These are phyloP conservation scores for Chaetodon trifascialis DNA, from an alignment of 2,113 vertebrate species.

Conservation along the genomic window DNA sequence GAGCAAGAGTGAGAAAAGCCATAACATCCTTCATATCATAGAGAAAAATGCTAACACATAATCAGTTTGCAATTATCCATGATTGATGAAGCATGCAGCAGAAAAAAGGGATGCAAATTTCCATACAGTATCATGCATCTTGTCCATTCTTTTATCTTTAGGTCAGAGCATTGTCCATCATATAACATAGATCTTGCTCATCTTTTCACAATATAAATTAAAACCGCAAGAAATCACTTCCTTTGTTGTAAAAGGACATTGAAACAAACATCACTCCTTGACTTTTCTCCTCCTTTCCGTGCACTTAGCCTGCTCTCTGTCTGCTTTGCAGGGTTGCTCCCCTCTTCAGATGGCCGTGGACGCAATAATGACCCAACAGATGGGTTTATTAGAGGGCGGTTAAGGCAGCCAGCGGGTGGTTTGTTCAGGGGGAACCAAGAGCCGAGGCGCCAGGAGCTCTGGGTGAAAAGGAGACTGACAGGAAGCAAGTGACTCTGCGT, in stretches of 20 bases:
- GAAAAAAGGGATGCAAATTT: background rate
- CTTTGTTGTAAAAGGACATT: conserved; percentile 10
- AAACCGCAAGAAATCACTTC: background rate
- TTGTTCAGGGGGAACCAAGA: conserved; percentile 72
- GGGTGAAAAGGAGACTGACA: conserved; percentile 73
- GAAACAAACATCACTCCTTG: conserved; percentile 25
- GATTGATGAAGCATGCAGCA: background rate
- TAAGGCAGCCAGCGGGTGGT: conserved; percentile 82
- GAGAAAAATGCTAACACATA: background rate
- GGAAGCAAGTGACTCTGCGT: conserved; percentile 55
- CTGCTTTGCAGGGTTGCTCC: conserved; percentile 65
- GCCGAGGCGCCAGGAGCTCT: conserved; percentile 59
- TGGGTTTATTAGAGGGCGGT: conserved; percentile 85
- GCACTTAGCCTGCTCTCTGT: conserved; percentile 45
- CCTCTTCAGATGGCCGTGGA: conserved; percentile 74
- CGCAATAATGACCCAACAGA: conserved; percentile 87
- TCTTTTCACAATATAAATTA: background rate
- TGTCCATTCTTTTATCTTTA: background rate
- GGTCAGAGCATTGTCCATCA: background rate
- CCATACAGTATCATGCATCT: background rate
- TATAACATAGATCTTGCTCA: too few relatives aligned
- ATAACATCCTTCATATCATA: background rate
- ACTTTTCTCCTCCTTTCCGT: conserved; percentile 37
- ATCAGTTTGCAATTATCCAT: background rate
- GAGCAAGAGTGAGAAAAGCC: background rate